Conservation (phyloP, 1,140 invertebrate species). For the Drosophila lacteicornis region DNA sequence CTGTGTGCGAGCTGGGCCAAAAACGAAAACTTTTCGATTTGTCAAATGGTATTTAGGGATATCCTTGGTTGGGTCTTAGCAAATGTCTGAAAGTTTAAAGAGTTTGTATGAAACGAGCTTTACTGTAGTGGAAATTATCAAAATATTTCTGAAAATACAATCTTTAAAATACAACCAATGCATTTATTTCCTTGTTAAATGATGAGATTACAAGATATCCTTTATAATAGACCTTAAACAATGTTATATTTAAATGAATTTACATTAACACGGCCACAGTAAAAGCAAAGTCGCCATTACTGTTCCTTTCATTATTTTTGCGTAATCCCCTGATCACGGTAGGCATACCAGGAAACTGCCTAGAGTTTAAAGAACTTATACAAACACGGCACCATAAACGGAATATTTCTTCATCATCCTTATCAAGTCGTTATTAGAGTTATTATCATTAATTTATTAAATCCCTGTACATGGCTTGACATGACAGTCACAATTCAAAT, state of each 20-base stretch:
- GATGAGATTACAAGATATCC: too few relatives aligned
- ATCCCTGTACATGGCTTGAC: conserved; percentile 48
- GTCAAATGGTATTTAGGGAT: conserved; percentile 56
- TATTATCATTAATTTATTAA: conserved; percentile 80
- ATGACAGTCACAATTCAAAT: conserved; percentile 58
- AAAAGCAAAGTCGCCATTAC: not conserved
- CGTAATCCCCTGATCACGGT: not conserved
- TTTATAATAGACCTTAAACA: not conserved
- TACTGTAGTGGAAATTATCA: too few relatives aligned
- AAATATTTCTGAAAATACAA: not conserved
- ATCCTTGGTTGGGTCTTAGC: conserved; percentile 39
- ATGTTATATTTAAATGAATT: not conserved
- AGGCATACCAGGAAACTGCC: not conserved
- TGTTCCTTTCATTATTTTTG: not conserved
- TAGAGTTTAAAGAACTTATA: conserved; percentile 13
- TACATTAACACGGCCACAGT: not conserved
- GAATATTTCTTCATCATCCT: conserved; percentile 27
- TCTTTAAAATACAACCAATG: not conserved
- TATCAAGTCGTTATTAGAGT: conserved; percentile 46
- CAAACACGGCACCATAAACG: not conserved
- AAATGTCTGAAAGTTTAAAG: conserved; percentile 14
- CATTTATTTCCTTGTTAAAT: not conserved
- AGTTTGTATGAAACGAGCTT: not conserved
- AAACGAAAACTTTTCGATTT: conserved; percentile 70
- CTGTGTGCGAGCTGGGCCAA: conserved; percentile 38